Conservation (phyloP, 2,797 vertebrate species). For the Gadopsis bispinosus region DNA sequence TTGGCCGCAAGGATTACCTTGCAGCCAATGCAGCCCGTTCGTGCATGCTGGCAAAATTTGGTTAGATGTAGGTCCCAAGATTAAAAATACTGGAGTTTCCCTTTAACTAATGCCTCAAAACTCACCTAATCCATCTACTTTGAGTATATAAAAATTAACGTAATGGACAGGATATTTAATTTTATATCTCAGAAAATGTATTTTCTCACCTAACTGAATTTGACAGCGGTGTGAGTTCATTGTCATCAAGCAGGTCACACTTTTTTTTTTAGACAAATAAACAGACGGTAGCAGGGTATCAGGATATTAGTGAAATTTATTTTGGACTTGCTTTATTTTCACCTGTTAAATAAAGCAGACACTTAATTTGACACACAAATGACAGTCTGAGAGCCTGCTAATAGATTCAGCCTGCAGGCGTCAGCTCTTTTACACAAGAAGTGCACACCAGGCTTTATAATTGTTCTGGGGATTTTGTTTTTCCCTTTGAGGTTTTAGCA, state of each 20-base stretch:
- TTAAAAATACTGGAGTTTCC: no score
- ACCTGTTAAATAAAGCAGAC: conserved; percentile 50
- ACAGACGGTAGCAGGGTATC: conserved; percentile 1
- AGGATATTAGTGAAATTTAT: conserved; percentile 46
- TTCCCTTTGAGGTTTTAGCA: conserved; percentile 24
- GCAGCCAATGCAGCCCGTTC: no score
- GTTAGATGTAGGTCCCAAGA: no score
- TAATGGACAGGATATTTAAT: background rate
- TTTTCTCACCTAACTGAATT: background rate
- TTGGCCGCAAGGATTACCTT: no score
- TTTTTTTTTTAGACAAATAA: conserved; percentile 20
- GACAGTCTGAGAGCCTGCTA: conserved; percentile 52
- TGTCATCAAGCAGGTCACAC: conserved; percentile 19
- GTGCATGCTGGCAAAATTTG: no score
- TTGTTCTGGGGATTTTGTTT: conserved; percentile 14
- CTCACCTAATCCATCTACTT: background rate
- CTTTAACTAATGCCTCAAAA: background rate
- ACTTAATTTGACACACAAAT: conserved; percentile 53
- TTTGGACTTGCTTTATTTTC: conserved; percentile 46
- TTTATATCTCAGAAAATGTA: no score
- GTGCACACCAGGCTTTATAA: conserved; percentile 1
- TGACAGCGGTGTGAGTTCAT: conserved; percentile 5
- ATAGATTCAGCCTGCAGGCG: conserved; percentile 44
- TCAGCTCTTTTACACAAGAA: conserved; percentile 27
- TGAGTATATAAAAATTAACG: background rate